Evolutionary conservation across 2,888 invertebrate genomes (phyloP), one percentile per base, ranked within the genome.

Genomic region (Oscheius sp.): DNA sequence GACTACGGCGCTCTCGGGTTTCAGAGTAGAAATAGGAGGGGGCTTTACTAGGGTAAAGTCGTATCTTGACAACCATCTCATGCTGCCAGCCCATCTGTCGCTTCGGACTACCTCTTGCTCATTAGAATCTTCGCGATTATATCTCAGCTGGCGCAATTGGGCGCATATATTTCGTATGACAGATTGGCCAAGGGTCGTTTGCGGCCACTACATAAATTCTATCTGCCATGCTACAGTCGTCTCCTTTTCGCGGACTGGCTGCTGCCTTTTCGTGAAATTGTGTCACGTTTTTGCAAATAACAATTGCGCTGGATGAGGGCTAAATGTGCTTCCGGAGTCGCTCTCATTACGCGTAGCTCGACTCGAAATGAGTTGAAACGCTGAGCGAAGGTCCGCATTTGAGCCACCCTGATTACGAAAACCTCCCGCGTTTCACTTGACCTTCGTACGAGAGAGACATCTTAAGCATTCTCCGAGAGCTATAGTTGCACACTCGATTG

Each of bases 331-430:
- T 55, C 70, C 73, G 72, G 58, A 68, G 68, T 68, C 37, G 58
- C 70, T 70, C 70, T 70, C 70, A 70, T 70, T 70, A 70, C 70
- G 70, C 58, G 47, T 58, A 58, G 59, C 70, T 55, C 55, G 59
- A 58, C 70, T 70, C 57, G 48, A 70, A 70, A 70, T 70, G 70
- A 70, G 68, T 68, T 55, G 68, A 68, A 68, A 68, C 55, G 68
- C 68, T 55, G 55, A 33, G 33, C 68, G 68, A 68, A 68, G 68
- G 55, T 68, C 68, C 68, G 68, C 68, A 35, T 68, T 0, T 68
- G 68, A 68, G 68, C 68, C 68, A 53, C 55, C 55, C 35, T 51
- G 68, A 68, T 68, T 68, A 68, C 53, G 68, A 68, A 33, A 68
- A 68, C 66, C 55, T 65, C 62, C 42, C 42, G 42, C 68, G 68